Percentiles rank a stretch among this genome's conserved stretches.
Evolutionary conservation across 2,113 vertebrate genomes (phyloP).

Genomic region (Perccottus glenii): DNA sequence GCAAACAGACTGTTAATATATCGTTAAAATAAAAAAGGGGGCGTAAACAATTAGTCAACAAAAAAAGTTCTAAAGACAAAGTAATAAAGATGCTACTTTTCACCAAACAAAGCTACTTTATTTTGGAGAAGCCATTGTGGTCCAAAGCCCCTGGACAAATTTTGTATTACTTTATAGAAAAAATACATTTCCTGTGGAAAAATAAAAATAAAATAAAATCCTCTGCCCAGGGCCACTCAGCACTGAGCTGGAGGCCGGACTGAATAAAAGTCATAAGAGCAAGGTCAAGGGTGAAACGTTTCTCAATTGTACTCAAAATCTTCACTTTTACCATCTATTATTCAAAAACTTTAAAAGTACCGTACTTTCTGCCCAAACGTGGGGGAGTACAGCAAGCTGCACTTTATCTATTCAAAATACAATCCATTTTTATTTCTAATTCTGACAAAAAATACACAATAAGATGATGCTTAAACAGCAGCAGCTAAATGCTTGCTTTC

Average conservation of each 20-base stretch:
- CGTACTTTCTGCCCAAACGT: conserved; percentile 13
- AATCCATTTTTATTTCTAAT: too few relatives aligned
- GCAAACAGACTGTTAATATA: too few relatives aligned
- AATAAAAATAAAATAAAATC: not conserved
- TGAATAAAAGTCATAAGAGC: not conserved
- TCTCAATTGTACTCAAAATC: not conserved
- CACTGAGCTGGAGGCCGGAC: not conserved
- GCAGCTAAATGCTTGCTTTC: not conserved
- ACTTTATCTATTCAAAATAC: too few relatives aligned
- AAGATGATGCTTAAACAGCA: not conserved
- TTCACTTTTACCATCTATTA: not conserved
- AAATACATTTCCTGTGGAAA: not conserved
- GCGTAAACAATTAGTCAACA: too few relatives aligned
- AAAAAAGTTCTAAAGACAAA: too few relatives aligned
- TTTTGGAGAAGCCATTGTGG: not conserved
- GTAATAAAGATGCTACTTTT: not conserved
- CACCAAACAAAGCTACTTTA: not conserved
- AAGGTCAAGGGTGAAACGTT: conserved; percentile 12
- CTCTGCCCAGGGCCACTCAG: not conserved
- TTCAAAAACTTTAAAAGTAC: conserved; percentile 3
- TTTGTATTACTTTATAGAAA: not conserved
- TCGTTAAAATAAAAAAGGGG: too few relatives aligned
- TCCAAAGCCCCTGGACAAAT: not conserved
- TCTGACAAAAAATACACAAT: not conserved
- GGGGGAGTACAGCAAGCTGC: not conserved